These are phyloP conservation scores for Stenodera caucasica DNA, from an alignment of 2,888 invertebrate species.

Conservation along the genomic window DNA sequence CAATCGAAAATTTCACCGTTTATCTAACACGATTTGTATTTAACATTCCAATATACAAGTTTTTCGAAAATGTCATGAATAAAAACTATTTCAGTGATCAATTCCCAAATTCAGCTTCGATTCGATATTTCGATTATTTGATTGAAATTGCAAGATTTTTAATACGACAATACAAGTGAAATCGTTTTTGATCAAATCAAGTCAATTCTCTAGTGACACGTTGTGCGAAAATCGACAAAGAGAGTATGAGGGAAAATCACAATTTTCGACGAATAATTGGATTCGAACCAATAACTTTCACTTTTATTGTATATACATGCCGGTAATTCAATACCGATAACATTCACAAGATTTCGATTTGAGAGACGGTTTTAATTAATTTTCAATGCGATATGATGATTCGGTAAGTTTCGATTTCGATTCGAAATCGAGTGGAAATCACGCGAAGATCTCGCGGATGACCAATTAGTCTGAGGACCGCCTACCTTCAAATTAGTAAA, in stretches of 20 bases:
- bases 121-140: no score
- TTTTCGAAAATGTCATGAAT: no score
- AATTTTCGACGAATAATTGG: neutral
- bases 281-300: slow-evolving; percentile 1
- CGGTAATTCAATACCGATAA: neutral
- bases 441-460: neutral
- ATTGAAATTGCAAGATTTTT: no score
- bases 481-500: slow-evolving; percentile 23
- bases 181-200: neutral
- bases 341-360: no score
- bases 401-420: no score
- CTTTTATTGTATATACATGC: neutral
- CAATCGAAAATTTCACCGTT: slow-evolving; percentile 3
- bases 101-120: no score
- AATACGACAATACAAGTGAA: neutral
- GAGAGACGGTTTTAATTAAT: no score
- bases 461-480: neutral
- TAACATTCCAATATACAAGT: slow-evolving; percentile 20
- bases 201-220: slow-evolving; percentile 11
- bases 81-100: no score
- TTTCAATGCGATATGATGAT: no score
- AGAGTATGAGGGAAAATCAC: neutral
- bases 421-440: no score
- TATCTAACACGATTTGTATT: slow-evolving; percentile 5
- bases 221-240: neutral